These are phyloP conservation scores for Premnoplex brunnescens DNA, from an alignment of 2,797 vertebrate species.

Conservation along the genomic window DNA sequence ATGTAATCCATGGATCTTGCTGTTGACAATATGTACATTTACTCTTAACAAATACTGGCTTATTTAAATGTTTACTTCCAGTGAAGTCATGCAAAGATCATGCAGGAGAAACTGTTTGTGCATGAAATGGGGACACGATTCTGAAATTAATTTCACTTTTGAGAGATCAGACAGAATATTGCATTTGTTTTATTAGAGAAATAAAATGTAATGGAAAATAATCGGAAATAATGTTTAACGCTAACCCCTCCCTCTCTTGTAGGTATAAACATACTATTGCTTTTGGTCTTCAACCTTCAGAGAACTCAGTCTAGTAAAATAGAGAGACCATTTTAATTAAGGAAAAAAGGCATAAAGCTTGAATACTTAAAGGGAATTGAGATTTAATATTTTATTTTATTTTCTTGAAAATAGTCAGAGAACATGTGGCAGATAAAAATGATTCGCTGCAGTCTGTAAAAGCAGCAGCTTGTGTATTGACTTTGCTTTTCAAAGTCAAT, in stretches of 20 bases:
- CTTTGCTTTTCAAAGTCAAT: background rate
- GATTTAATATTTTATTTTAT: background rate
- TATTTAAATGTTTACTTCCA: background rate
- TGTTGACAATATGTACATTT: background rate
- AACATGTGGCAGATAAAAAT: background rate
- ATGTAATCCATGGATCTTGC: background rate
- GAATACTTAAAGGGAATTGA: background rate
- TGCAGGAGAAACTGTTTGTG: background rate
- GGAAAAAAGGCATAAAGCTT: background rate
- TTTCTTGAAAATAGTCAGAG: background rate
- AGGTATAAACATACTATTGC: background rate
- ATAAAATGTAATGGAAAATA: background rate
- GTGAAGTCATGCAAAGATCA: background rate
- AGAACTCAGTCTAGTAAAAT: background rate
- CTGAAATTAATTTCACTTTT: background rate
- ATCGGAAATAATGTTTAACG: background rate
- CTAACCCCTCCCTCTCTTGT: background rate
- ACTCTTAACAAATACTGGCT: background rate
- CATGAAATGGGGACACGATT: background rate
- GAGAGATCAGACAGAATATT: background rate
- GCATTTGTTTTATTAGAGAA: background rate
- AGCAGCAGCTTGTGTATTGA: background rate
- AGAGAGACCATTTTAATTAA: background rate
- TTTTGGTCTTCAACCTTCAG: background rate
- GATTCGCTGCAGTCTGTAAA: background rate